Evolutionary conservation across 1,140 invertebrate genomes (phyloP).

Genomic region (Trachymyrmex septentrionalis): DNA sequence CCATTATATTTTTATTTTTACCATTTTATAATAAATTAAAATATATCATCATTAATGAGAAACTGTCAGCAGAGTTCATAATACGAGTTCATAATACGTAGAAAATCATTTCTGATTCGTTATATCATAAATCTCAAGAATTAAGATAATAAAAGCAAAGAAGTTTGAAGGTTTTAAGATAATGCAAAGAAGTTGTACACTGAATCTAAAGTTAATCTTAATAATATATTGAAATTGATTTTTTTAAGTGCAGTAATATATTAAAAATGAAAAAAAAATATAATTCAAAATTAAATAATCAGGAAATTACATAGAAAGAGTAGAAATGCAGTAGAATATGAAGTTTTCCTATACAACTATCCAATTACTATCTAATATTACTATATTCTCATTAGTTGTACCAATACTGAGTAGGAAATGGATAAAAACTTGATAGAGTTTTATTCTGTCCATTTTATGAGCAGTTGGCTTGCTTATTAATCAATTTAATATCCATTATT

Average conservation of each 20-base stretch:
- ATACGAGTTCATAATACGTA: too few species aligned
- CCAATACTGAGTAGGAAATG: too few species aligned
- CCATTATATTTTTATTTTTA: conserved; percentile 5
- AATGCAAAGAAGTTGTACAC: not conserved
- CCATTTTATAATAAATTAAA: not conserved
- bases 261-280: not conserved
- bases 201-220: not conserved
- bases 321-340: too few species aligned
- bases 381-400: too few species aligned
- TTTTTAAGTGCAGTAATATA: not conserved
- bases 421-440: too few species aligned
- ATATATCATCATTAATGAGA: not conserved
- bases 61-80: not conserved
- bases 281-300: not conserved
- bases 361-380: too few species aligned
- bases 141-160: not conserved
- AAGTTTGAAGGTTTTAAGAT: not conserved
- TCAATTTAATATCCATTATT: too few species aligned
- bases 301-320: not conserved
- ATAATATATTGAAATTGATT: not conserved
- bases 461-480: too few species aligned
- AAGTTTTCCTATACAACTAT: too few species aligned
- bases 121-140: not conserved
- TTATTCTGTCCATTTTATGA: too few species aligned
- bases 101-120: not conserved